Conservation (phyloP, 2,113 vertebrate species). For the Chaetura pelagica region DNA sequence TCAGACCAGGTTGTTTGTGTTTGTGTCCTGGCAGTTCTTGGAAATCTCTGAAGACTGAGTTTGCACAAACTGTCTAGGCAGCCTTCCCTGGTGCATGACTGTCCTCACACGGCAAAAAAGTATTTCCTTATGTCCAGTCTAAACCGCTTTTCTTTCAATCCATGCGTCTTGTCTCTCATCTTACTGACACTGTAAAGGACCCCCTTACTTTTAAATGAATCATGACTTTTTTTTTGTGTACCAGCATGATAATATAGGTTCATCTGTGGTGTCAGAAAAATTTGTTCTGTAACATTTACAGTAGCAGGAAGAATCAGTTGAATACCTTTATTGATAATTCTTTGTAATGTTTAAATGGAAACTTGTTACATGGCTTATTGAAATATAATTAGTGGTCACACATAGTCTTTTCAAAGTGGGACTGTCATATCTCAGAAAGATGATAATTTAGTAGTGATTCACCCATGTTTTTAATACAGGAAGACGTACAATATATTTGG, state of each 20-base stretch:
- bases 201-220: not conserved
- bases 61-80: not conserved
- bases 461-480: not conserved
- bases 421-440: not conserved
- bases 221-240: not conserved
- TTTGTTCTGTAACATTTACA: not conserved
- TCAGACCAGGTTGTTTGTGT: not conserved
- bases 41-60: not conserved
- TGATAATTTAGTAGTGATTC: not conserved
- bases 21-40: not conserved
- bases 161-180: not conserved
- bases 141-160: not conserved
- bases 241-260: not conserved
- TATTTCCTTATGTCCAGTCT: not conserved
- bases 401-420: not conserved
- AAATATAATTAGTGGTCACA: not conserved
- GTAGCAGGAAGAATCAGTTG: not conserved
- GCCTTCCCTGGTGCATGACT: not conserved
- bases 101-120: not conserved
- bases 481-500: not conserved
- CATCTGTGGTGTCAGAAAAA: not conserved
- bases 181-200: accelerated
- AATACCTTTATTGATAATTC: not conserved
- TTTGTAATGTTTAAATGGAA: not conserved
- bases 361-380: not conserved